phyloP scores from a whole-genome alignment of 1,140 invertebrate species.

The Holcopasites calliopsidis region DNA sequence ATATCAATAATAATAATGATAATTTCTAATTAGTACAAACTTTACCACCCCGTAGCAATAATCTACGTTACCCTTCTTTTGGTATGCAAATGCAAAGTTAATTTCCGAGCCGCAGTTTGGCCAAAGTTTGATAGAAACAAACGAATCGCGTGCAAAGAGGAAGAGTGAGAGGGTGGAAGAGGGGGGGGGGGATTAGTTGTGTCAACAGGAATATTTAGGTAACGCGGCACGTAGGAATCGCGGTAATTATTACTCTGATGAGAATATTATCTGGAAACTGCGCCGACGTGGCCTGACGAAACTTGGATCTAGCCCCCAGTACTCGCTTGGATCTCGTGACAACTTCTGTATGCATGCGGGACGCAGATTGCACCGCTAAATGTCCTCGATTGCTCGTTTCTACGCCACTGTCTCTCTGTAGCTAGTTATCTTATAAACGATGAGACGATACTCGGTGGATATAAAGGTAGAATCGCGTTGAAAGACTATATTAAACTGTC shows the following conservation, averaged over 20 bases:
- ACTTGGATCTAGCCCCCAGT: constrained; percentile 4
- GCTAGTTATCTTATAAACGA: constrained; percentile 21
- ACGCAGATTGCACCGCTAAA: constrained; percentile 28
- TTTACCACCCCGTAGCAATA: too few relatives aligned
- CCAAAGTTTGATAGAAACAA: not conserved
- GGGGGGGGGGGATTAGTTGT: not conserved
- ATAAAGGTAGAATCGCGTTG: too few relatives aligned
- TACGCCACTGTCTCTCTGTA: not conserved
- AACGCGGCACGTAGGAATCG: constrained; percentile 15
- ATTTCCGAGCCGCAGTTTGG: not conserved
- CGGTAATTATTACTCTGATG: constrained; percentile 25
- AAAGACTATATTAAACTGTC: too few relatives aligned
- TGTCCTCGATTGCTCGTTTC: constrained; percentile 43
- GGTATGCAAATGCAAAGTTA: not conserved
- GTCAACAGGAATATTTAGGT: constrained; percentile 10
- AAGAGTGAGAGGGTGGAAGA: too few relatives aligned
- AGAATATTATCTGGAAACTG: constrained; percentile 31
- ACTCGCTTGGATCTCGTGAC: constrained; percentile 11
- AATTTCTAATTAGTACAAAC: too few relatives aligned
- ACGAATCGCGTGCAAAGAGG: not conserved
- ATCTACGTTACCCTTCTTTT: too few relatives aligned
- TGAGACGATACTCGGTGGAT: not conserved
- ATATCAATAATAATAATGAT: too few relatives aligned
- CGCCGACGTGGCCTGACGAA: not conserved
- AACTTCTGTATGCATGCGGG: constrained; percentile 31